These are phyloP conservation scores for Aphelocoma coerulescens DNA, from an alignment of 2,113 vertebrate species.

Conservation along the genomic window DNA sequence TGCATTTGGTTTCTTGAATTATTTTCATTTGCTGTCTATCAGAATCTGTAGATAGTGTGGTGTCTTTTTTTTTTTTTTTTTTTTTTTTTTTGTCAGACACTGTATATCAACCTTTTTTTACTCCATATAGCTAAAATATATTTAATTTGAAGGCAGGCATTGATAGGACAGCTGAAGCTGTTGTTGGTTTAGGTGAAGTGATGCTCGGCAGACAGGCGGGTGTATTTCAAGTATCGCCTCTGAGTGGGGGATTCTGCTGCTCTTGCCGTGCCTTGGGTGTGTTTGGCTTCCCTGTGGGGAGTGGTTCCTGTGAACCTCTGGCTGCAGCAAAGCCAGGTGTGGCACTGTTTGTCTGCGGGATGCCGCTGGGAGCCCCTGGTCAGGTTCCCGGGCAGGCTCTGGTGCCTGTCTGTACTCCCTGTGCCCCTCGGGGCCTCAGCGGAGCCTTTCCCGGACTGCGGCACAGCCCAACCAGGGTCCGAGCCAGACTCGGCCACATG, in stretches of 20 bases:
- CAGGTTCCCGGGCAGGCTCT: no score
- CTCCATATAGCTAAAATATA: slow-evolving; percentile 40
- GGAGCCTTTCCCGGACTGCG: not conserved
- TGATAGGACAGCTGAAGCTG: not conserved
- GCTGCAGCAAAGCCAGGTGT: not conserved
- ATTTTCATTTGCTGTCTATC: slow-evolving; percentile 73
- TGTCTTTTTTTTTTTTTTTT: not conserved
- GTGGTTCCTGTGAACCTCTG: not conserved
- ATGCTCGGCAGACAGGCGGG: not conserved
- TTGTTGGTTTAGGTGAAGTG: not conserved
- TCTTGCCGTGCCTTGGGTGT: not conserved
- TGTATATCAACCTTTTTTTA: slow-evolving; percentile 19
- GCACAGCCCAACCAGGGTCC: not conserved
- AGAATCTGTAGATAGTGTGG: slow-evolving; percentile 54
- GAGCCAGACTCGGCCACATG: not conserved
- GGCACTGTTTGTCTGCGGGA: not conserved
- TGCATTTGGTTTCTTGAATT: slow-evolving; percentile 67
- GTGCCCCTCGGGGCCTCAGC: not conserved
- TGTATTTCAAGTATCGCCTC: not conserved
- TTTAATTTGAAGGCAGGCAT: slow-evolving; percentile 40
- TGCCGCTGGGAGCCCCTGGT: not conserved
- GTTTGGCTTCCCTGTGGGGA: not conserved
- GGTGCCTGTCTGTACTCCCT: rapidly evolving
- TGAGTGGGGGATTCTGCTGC: no score
- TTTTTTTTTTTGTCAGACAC: slow-evolving; percentile 13